These are phyloP conservation scores for Genyomyrus donnyi DNA, from an alignment of 2,113 vertebrate species.

Conservation along the genomic window DNA sequence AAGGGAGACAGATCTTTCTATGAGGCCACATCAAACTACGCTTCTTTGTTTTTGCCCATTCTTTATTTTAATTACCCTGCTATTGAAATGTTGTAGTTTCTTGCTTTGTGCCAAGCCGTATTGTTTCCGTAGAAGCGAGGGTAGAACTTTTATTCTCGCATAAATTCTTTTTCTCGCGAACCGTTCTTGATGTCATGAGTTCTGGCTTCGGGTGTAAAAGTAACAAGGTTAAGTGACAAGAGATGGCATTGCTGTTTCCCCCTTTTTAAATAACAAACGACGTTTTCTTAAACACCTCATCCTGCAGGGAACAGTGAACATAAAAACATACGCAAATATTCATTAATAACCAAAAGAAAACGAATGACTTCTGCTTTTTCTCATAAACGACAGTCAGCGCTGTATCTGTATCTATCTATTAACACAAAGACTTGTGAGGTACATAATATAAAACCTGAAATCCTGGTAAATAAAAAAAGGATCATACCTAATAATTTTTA, in stretches of 20 bases:
- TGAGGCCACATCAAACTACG: neutral
- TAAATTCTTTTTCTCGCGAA: neutral
- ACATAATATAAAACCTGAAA: constrained; percentile 45
- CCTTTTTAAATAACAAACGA: neutral
- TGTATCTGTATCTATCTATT: neutral
- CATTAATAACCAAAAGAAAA: neutral
- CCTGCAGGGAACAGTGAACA: neutral
- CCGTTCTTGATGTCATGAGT: neutral
- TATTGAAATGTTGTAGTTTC: neutral
- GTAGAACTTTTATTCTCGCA: neutral
- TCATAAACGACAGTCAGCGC: constrained; percentile 26
- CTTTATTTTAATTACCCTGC: neutral
- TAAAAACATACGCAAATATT: neutral
- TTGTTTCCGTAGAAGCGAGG: neutral
- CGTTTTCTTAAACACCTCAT: neutral
- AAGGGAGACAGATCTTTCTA: constrained; percentile 51
- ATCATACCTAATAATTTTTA: constrained; percentile 54
- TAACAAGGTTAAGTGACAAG: neutral
- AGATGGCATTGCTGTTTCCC: neutral
- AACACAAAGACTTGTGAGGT: constrained; percentile 8
- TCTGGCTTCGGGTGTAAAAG: neutral
- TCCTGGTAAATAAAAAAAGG: constrained; percentile 46
- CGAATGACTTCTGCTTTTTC: neutral
- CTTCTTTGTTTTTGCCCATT: neutral
- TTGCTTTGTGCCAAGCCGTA: neutral